These are phyloP conservation scores for Xestoiulus laeticollis DNA, from an alignment of 2,888 invertebrate species.

Conservation along the genomic window DNA sequence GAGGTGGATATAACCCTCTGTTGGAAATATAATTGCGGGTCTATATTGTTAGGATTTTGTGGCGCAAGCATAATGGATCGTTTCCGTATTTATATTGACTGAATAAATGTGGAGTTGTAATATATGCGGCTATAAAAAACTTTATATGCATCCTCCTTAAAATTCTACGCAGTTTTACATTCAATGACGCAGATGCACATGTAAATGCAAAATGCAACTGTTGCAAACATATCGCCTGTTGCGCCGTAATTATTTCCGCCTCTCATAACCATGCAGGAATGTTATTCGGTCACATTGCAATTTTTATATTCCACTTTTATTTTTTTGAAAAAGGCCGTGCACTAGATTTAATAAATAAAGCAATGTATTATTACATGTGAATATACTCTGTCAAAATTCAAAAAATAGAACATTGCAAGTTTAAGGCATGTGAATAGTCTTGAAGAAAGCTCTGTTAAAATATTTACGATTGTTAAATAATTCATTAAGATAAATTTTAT, in stretches of 20 bases:
- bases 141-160: slow-evolving; percentile 14
- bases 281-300: background rate
- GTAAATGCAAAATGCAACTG: slow-evolving; percentile 7
- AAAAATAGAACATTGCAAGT: too few species aligned
- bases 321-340: background rate
- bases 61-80: slow-evolving; percentile 26
- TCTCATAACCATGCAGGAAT: slow-evolving; percentile 7
- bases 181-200: background rate
- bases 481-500: too few species aligned
- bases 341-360: too few species aligned
- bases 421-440: too few species aligned
- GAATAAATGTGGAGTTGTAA: background rate
- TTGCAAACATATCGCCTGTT: background rate
- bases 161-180: slow-evolving; percentile 18
- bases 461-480: too few species aligned
- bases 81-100: slow-evolving; percentile 26
- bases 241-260: slow-evolving; percentile 1
- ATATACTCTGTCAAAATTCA: too few species aligned
- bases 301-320: background rate
- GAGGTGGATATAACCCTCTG: slow-evolving; percentile 9
- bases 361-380: too few species aligned
- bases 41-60: slow-evolving; percentile 26
- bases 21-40: background rate
- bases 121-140: slow-evolving; percentile 26
- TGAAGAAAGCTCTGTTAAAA: too few species aligned